Evolutionary conservation across 2,113 vertebrate species (phyloP).

Genomic region (Cyprinodon tularosa): DNA sequence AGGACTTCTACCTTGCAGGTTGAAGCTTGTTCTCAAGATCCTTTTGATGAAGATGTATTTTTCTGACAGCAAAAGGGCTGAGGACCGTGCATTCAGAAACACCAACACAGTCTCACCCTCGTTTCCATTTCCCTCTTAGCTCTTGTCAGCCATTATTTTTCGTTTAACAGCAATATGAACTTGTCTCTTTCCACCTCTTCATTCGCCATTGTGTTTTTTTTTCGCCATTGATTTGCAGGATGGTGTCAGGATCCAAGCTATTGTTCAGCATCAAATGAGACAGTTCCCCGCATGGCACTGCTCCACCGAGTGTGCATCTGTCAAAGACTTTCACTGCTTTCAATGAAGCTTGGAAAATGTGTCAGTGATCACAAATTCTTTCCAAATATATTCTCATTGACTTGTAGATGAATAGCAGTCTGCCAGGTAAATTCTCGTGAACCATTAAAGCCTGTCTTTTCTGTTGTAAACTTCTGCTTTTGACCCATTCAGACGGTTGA

Average conservation of each 20-base stretch:
- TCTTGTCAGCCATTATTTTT: slow-evolving; percentile 64
- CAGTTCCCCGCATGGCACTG: slow-evolving; percentile 47
- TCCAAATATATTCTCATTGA: slow-evolving; percentile 45
- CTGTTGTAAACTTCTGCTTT: slow-evolving; percentile 41
- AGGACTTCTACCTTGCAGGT: slow-evolving; percentile 6
- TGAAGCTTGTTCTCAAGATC: slow-evolving; percentile 26
- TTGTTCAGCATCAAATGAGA: slow-evolving; percentile 68
- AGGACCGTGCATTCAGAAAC: slow-evolving; percentile 9
- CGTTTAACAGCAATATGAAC: slow-evolving; percentile 53
- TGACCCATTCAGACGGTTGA: slow-evolving; percentile 7
- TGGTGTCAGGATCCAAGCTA: slow-evolving; percentile 63
- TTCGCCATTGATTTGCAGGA: slow-evolving; percentile 58
- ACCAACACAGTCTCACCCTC: slow-evolving; percentile 13
- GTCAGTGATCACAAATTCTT: slow-evolving; percentile 54
- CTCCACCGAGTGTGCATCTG: slow-evolving; percentile 66
- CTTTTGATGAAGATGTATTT: slow-evolving; percentile 57
- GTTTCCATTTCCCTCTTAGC: slow-evolving; percentile 28
- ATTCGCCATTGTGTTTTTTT: slow-evolving; percentile 42
- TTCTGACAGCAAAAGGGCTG: slow-evolving; percentile 47
- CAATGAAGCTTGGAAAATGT: slow-evolving; percentile 55
- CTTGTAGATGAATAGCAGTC: slow-evolving; percentile 49
- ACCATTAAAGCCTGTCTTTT: slow-evolving; percentile 17
- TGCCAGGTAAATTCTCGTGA: slow-evolving; percentile 47
- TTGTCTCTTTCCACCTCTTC: slow-evolving; percentile 47
- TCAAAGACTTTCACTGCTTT: slow-evolving; percentile 61